Base-by-base conservation (phyloP, 2,888 invertebrate species). In the Diogma glabrata region DNA sequence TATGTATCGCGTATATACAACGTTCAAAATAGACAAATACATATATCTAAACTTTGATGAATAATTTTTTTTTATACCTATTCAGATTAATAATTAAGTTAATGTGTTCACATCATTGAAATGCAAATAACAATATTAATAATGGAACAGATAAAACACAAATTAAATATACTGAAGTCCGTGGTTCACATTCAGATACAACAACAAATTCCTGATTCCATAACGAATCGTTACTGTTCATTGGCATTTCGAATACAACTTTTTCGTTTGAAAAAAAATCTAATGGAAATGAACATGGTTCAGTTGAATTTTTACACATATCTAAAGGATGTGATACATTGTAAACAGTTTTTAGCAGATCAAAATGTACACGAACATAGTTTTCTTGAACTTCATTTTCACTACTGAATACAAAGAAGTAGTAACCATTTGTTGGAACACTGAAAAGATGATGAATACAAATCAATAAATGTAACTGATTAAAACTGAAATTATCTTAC, bases 341-440 rank as follows among this genome's bases (percentile, higher is more conserved):
- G 64, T 86, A 87, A 7, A 79, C 71, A 0, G 80, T 80, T 69
- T 84, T 84, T 61, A 82, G 76, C 1, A 87, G 72, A 49, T 81
- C 76, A 63, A 87, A 83, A 47, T 76, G 74, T 1, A 84, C 81
- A 17, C 79, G 71, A 24, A 87, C 75, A 64, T 78, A 83, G 67
- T 85, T 86, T 7, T 75, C 71, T 63, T 84, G 80, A 2, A 82
- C 75, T 60, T 87, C 87, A 62, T 87, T 87, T 64, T 87, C 86
- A 6, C 86, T 86, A 64, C 82, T 84, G 70, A 87, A 87, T 1
- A 87, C 82, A 70, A 87, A 86, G 71, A 87, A 87, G 61, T 87
- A 87, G 65, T 86, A 87, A 7, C 86, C 87, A 58, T 85, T 82
- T 1, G 76, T 72, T 47, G 85, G 82, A 0, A 87, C 81, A 58